A percentile compares a stretch with the other conserved stretches of the same genome.
Conservation (phyloP, 2,888 invertebrate species). For the Epinotia bilunana region DNA sequence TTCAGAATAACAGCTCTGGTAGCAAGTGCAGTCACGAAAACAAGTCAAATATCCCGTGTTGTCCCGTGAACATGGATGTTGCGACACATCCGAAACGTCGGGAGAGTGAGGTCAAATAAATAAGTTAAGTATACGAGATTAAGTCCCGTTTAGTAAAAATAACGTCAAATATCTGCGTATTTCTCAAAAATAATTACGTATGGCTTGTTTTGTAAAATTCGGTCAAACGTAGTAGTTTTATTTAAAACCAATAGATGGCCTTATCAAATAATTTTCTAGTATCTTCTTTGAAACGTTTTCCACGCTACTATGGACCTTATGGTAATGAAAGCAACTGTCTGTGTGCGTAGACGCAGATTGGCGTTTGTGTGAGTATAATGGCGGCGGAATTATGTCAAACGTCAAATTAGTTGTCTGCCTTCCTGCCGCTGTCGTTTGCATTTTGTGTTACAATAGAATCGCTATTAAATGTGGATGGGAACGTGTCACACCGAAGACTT, state of each 20-base stretch:
- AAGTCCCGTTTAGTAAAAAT: no score
- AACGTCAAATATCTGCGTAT: no score
- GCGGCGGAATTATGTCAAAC: constrained; percentile 75
- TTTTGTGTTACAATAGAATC: constrained; percentile 75
- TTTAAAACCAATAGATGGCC: constrained; percentile 33
- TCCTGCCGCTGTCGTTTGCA: constrained; percentile 77
- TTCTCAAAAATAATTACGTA: no score
- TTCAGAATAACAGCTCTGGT: no score
- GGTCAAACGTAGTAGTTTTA: constrained; percentile 2
- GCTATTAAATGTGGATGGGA: constrained; percentile 63
- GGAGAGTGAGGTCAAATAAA: no score
- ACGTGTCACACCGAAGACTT: constrained; percentile 57
- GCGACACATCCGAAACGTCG: no score
- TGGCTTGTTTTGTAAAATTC: background rate
- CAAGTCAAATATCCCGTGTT: no score
- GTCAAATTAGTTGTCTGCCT: constrained; percentile 78
- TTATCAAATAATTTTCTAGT: constrained; percentile 2
- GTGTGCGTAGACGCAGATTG: constrained; percentile 42
- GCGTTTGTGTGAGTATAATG: constrained; percentile 66
- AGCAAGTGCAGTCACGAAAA: no score
- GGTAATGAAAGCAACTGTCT: constrained; percentile 7
- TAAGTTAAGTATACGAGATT: no score
- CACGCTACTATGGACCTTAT: background rate
- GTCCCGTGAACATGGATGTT: no score
- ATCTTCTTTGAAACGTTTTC: background rate